Evolutionary conservation across 2,888 invertebrate species (phyloP).

Genomic region (Coleophora deauratella): DNA sequence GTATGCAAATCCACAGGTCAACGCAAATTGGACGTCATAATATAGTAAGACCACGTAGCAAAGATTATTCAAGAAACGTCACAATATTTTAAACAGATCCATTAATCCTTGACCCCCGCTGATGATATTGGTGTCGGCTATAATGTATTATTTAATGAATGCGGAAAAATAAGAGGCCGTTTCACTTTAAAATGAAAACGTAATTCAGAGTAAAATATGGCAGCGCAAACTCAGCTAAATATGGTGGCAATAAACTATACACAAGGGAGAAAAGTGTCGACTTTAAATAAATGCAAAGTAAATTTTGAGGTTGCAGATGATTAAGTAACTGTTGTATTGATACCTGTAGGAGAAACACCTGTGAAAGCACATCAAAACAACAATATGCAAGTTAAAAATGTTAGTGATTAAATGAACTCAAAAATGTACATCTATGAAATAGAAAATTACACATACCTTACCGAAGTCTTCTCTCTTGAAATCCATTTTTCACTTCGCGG

Average conservation of each 20-base stretch:
- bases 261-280: no score
- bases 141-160: constrained; percentile 52
- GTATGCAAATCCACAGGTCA: constrained; percentile 12
- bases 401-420: constrained; percentile 38
- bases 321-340: constrained; percentile 34
- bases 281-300: no score
- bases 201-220: not conserved
- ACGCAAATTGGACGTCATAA: constrained; percentile 22
- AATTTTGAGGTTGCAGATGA: no score
- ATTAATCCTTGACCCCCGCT: constrained; percentile 51
- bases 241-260: not conserved
- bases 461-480: constrained; percentile 26
- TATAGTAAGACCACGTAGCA: constrained; percentile 35
- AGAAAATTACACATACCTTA: constrained; percentile 54
- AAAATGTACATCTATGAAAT: constrained; percentile 19
- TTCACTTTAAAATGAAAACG: constrained; percentile 14
- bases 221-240: constrained; percentile 3
- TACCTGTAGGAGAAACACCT: constrained; percentile 59
- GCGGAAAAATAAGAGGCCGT: constrained; percentile 24
- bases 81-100: constrained; percentile 62
- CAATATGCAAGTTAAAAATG: constrained; percentile 36
- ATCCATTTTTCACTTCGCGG: constrained; percentile 33
- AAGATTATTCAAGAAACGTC: constrained; percentile 57
- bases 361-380: constrained; percentile 58
- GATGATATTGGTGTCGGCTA: constrained; percentile 51